phyloP scores from a whole-genome alignment of 2,888 invertebrate species.

The Cephus runcator region DNA sequence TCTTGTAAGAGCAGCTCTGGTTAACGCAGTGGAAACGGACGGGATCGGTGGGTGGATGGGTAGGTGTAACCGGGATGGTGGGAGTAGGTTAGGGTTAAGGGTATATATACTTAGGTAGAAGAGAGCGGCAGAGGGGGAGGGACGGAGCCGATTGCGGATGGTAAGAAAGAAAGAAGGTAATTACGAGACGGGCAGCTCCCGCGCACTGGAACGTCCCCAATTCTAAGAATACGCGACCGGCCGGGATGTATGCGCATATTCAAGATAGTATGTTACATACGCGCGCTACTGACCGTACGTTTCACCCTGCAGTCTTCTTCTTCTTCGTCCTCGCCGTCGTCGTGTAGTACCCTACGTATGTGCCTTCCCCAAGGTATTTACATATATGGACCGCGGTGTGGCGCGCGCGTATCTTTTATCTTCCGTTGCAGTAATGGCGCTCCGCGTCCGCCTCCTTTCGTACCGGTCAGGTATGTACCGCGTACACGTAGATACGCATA shows the following conservation, averaged over 20 bases:
- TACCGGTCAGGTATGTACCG: slow-evolving; percentile 18
- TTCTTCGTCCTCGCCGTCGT: slow-evolving; percentile 21
- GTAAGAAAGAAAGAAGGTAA: slow-evolving; percentile 57
- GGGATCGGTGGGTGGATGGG: not conserved
- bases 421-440: slow-evolving; percentile 54
- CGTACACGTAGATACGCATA: slow-evolving; percentile 45
- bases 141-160: slow-evolving; percentile 16
- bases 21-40: not conserved
- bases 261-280: slow-evolving; percentile 65
- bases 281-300: slow-evolving; percentile 59
- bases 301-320: slow-evolving; percentile 39
- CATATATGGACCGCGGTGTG: slow-evolving; percentile 62
- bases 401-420: slow-evolving; percentile 63
- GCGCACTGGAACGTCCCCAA: slow-evolving; percentile 59
- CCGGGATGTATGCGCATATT: slow-evolving; percentile 63
- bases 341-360: slow-evolving; percentile 30
- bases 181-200: slow-evolving; percentile 63
- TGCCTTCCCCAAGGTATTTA: slow-evolving; percentile 61
- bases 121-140: not conserved
- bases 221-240: slow-evolving; percentile 60
- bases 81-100: slow-evolving; percentile 1
- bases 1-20: not conserved
- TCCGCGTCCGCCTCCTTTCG: slow-evolving; percentile 50
- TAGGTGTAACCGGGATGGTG: not conserved
- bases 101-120: not conserved